These are phyloP conservation scores for Gila robusta DNA, from an alignment of 2,797 vertebrate genomes.

Conservation along the genomic window DNA sequence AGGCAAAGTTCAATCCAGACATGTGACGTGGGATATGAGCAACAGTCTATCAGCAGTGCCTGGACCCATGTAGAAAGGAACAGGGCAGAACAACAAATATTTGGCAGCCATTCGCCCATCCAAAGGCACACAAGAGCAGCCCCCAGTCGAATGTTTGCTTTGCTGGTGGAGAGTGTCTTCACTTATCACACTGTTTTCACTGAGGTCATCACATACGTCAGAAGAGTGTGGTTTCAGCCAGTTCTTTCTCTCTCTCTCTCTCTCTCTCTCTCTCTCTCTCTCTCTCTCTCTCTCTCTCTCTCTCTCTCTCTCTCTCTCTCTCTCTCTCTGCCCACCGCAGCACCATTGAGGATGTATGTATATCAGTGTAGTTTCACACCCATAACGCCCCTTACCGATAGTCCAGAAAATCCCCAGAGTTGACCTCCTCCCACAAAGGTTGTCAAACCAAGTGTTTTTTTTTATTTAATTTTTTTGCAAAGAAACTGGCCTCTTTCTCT, in stretches of 20 bases:
- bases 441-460: constrained; percentile 21
- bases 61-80: constrained; percentile 45
- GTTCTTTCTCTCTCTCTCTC: background rate
- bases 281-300: too few species aligned
- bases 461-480: background rate
- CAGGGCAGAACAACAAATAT: constrained; percentile 65
- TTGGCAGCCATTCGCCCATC: constrained; percentile 50
- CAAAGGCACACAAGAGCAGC: constrained; percentile 55
- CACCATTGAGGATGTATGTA: constrained; percentile 34
- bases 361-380: constrained; percentile 44
- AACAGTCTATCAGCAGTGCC: constrained; percentile 46
- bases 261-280: too few species aligned
- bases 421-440: constrained; percentile 43
- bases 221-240: constrained; percentile 14
- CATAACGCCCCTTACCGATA: constrained; percentile 42
- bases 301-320: too few species aligned
- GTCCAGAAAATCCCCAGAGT: constrained; percentile 30
- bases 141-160: constrained; percentile 55
- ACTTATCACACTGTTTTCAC: constrained; percentile 65
- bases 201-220: constrained; percentile 71
- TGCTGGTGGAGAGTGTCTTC: constrained; percentile 48
- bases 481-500: constrained; percentile 22
- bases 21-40: constrained; percentile 51
- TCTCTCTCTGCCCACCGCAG: constrained; percentile 41
- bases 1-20: constrained; percentile 57